Percentiles rank a stretch among this genome's conserved stretches.
phyloP scores from a whole-genome alignment of 2,888 invertebrate genomes.

The Yponomeuta cagnagella region DNA sequence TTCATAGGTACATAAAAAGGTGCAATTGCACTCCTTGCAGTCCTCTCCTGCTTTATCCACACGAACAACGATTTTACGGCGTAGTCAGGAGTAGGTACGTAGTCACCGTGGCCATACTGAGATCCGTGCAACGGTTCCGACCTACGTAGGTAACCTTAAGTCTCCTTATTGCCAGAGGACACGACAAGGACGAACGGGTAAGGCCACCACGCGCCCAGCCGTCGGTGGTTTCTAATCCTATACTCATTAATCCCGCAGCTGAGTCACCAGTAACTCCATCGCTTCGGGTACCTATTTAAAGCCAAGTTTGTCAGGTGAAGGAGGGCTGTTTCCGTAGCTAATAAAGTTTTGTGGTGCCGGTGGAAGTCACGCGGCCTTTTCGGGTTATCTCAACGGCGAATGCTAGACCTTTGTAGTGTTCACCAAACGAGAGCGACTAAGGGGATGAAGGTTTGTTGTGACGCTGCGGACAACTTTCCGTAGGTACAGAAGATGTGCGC shows the following conservation, averaged over 20 bases:
- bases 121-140: not conserved
- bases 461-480: no score
- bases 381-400: not conserved
- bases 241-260: not conserved
- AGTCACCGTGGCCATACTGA: no score
- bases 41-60: no score
- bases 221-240: not conserved
- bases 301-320: not conserved
- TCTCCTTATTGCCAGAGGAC: not conserved
- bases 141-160: not conserved
- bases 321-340: not conserved
- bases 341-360: not conserved
- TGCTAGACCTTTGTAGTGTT: not conserved
- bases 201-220: not conserved
- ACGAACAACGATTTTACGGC: no score
- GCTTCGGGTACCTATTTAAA: not conserved
- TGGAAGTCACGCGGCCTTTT: not conserved
- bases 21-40: no score
- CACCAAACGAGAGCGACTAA: no score
- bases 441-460: no score
- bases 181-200: not conserved
- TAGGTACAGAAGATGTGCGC: no score
- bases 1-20: no score
- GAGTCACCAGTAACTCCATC: not conserved
- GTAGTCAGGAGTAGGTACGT: no score